Evolutionary conservation across 2,888 invertebrate species (phyloP), one percentile per base, ranked within the genome.

Genomic region (Rhopalosiphum nymphaeae): DNA sequence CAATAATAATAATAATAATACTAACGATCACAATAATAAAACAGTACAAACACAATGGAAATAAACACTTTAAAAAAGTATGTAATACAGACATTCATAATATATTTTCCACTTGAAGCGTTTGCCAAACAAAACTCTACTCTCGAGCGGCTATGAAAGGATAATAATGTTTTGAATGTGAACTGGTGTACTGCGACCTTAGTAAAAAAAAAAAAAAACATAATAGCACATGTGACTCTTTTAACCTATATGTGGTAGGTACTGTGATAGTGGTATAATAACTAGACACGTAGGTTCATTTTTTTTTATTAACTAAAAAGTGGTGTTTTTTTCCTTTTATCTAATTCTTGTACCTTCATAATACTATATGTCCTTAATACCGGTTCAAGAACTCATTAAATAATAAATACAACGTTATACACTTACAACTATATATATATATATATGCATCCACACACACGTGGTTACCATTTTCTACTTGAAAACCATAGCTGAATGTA

Each of bases 91-190:
- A 91, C 44, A 44, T 87, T 87, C 92, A 26, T 67, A 87, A 87
- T 87, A 86, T 49, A 87, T 92, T 87, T 91, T 87, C 61, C 92
- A 92, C 92, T 92, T 49, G 92, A 92, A 87, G 26, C 61, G 87
- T 92, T 67, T 61, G 87, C 92, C 92, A 67, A 92, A 92, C 87
- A 92, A 92, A 92, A 92, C 87, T 92, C 61, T 49, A 87, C 87
- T 87, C 87, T 87, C 92, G 36, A 87, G 61, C 87, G 25, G 57
- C 56, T 53, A 46, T 57, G 56, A 91, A 85, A 44, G 92, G 57
- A 87, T 87, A 92, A 92, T 87, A 92, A 92, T 49, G 87, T 49
- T 87, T 61, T 61, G 57, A 57, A 91, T 91, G 57, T n/a, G 91
- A 56, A 11, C 49, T 49, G 36, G 46, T 67, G 49, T 67, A 49